These are phyloP conservation scores for Canis aureus DNA, from an alignment of 2,113 vertebrate genomes.

Conservation along the genomic window DNA sequence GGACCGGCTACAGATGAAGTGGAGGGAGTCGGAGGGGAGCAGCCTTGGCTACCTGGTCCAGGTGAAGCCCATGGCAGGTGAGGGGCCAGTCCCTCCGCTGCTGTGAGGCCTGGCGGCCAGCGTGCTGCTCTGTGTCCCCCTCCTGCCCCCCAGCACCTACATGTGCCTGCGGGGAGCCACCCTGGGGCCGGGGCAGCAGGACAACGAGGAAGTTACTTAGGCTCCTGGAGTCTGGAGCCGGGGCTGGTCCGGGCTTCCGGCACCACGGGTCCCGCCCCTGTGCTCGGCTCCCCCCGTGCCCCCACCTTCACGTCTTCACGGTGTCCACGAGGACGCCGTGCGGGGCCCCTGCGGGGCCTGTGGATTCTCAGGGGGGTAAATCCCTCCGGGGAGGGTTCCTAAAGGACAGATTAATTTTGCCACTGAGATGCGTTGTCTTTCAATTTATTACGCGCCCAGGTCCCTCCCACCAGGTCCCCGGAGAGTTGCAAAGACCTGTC, in stretches of 20 bases:
- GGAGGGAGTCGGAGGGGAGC: slow-evolving; percentile 93
- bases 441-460: too few relatives aligned
- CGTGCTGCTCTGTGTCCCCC: neutral
- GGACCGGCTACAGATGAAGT: slow-evolving; percentile 96
- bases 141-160: accelerated
- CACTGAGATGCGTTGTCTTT: neutral
- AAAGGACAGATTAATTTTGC: too few relatives aligned
- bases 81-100: accelerated
- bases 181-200: accelerated
- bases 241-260: neutral
- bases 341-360: neutral
- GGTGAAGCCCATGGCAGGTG: slow-evolving; percentile 95
- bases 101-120: accelerated
- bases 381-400: too few relatives aligned
- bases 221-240: too few relatives aligned
- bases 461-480: neutral
- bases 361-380: too few relatives aligned
- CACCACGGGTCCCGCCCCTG: neutral
- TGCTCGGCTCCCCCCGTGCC: neutral
- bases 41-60: slow-evolving; percentile 94
- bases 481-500: neutral
- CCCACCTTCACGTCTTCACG: too few relatives aligned
- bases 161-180: neutral
- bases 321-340: neutral
- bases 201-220: too few relatives aligned